Percentiles rank a stretch among this genome's conserved stretches.
These are phyloP conservation scores for Diorhabda elongata DNA, from an alignment of 1,140 invertebrate genomes.

Conservation along the genomic window DNA sequence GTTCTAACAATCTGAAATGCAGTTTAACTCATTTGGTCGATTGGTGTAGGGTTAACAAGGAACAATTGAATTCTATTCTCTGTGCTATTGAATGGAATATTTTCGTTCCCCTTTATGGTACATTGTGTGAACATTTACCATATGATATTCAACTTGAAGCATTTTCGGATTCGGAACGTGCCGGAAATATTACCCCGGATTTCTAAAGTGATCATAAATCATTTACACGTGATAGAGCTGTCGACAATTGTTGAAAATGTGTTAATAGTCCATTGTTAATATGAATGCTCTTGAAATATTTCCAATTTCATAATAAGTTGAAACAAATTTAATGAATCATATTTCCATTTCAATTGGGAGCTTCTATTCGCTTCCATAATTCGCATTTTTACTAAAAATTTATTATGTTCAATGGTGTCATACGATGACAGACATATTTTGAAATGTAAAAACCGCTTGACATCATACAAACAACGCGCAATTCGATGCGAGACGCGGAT, in stretches of 20 bases:
- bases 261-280: too few relatives aligned
- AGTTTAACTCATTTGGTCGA: slow-evolving; percentile 22
- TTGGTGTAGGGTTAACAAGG: slow-evolving; percentile 46
- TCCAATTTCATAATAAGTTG: too few relatives aligned
- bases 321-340: too few relatives aligned
- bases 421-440: too few relatives aligned
- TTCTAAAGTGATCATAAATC: slow-evolving; percentile 30
- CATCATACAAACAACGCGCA: too few relatives aligned
- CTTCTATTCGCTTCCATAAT: too few relatives aligned
- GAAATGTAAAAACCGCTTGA: too few relatives aligned
- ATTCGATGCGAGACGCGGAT: too few relatives aligned
- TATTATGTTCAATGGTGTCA: too few relatives aligned
- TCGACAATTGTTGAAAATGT: background rate
- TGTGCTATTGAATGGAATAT: slow-evolving; percentile 43
- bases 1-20: background rate
- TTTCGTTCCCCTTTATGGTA: slow-evolving; percentile 32
- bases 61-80: slow-evolving; percentile 45
- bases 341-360: too few relatives aligned
- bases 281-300: too few relatives aligned
- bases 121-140: slow-evolving; percentile 43
- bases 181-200: slow-evolving; percentile 23
- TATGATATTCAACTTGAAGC: slow-evolving; percentile 40
- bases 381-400: too few relatives aligned
- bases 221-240: slow-evolving; percentile 23
- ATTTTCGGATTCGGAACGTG: slow-evolving; percentile 29